Percentiles rank a stretch among this genome's conserved stretches.
phyloP scores from a whole-genome alignment of 2,113 vertebrate species.

The Barbus barbus region DNA sequence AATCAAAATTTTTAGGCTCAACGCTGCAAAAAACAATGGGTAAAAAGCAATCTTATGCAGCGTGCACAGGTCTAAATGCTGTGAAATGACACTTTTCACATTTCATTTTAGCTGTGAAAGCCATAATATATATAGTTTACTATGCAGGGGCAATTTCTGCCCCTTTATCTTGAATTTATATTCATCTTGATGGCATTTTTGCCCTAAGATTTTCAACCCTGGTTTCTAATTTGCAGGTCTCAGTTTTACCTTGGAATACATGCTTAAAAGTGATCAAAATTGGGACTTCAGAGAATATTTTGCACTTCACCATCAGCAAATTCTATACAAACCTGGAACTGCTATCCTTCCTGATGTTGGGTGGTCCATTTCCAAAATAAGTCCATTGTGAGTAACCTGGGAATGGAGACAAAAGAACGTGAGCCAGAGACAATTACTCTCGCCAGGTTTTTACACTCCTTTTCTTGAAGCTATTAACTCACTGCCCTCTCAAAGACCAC shows the following conservation, averaged over 20 bases:
- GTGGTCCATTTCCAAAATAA: conserved; percentile 90
- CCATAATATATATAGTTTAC: too few relatives aligned
- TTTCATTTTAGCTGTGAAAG: background rate
- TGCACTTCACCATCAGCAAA: conserved; percentile 3
- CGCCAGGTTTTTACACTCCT: background rate
- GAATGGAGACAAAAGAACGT: conserved; percentile 25
- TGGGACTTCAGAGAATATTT: background rate
- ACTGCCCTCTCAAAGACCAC: conserved; percentile 12
- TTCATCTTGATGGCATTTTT: background rate
- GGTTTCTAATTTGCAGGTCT: background rate
- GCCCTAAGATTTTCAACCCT: too few relatives aligned
- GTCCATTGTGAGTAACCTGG: conserved; percentile 89
- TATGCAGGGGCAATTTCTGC: too few relatives aligned
- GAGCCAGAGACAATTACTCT: conserved; percentile 8
- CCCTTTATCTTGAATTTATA: too few relatives aligned
- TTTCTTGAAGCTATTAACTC: background rate
- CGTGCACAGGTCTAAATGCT: too few relatives aligned
- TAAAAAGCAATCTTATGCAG: too few relatives aligned
- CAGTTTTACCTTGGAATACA: background rate
- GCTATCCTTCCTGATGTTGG: conserved; percentile 84
- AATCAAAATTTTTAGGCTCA: background rate
- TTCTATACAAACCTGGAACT: conserved; percentile 82
- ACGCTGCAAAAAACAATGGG: too few relatives aligned
- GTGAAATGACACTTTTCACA: too few relatives aligned
- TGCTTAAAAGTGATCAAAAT: background rate